phyloP scores from a whole-genome alignment of 2,888 invertebrate genomes.

The Ennomos quercinarius region DNA sequence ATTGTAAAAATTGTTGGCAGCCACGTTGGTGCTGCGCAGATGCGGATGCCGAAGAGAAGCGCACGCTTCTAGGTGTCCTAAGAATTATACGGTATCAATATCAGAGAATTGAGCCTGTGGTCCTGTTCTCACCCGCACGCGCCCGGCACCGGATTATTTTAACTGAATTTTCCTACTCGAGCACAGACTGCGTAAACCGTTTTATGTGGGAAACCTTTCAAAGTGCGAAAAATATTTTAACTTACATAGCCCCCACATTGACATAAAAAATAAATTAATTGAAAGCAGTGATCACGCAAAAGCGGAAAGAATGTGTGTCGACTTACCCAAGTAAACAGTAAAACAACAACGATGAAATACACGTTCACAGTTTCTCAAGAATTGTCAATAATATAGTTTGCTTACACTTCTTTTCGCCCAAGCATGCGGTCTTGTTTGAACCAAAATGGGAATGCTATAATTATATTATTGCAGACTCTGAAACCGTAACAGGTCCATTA shows the following conservation, averaged over 20 bases:
- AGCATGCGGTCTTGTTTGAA: conserved; percentile 79
- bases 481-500: too few species aligned
- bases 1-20: conserved; percentile 85
- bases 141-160: conserved; percentile 60
- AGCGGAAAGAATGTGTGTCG: conserved; percentile 84
- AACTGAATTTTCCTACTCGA: conserved; percentile 38
- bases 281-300: conserved; percentile 84
- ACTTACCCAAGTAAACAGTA: conserved; percentile 71
- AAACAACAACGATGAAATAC: conserved; percentile 74
- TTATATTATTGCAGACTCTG: too few species aligned
- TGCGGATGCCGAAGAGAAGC: conserved; percentile 78
- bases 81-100: conserved; percentile 73
- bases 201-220: conserved; percentile 24
- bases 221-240: conserved; percentile 14
- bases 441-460: conserved; percentile 52
- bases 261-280: conserved; percentile 56
- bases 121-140: conserved; percentile 62
- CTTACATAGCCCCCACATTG: conserved; percentile 17
- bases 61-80: conserved; percentile 85
- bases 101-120: conserved; percentile 48
- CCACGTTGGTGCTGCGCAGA: conserved; percentile 79
- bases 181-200: conserved; percentile 45
- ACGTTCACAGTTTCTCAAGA: conserved; percentile 68
- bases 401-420: conserved; percentile 82
- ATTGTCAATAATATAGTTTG: conserved; percentile 45